Evolutionary conservation across 2,797 vertebrate species (phyloP).

Genomic region (Meriones psammophilus): DNA sequence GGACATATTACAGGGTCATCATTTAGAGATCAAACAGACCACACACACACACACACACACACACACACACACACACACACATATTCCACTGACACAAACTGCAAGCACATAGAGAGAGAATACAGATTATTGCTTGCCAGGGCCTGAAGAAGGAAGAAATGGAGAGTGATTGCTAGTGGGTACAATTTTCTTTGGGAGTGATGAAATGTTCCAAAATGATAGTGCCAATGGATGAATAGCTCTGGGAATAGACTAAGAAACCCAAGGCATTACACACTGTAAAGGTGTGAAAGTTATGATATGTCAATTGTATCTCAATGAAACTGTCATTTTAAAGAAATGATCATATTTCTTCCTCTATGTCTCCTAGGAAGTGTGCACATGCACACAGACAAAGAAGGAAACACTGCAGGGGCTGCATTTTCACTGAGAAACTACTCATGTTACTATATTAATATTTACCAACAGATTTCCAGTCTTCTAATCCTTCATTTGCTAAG

Average conservation of each 20-base stretch:
- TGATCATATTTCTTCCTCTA: background rate
- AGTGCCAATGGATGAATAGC: background rate
- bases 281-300: slow-evolving; percentile 34
- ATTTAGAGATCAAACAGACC: background rate
- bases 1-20: background rate
- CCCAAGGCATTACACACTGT: slow-evolving; percentile 22
- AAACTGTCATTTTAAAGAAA: slow-evolving; percentile 28
- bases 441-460: slow-evolving; percentile 20
- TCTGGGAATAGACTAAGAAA: slow-evolving; percentile 10
- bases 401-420: background rate
- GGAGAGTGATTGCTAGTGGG: slow-evolving; percentile 44
- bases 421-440: slow-evolving; percentile 36
- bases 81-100: slow-evolving; percentile 8
- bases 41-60: background rate
- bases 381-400: background rate
- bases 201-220: slow-evolving; percentile 47
- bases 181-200: slow-evolving; percentile 38
- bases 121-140: slow-evolving; percentile 31
- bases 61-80: too few species aligned
- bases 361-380: background rate
- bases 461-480: slow-evolving; percentile 15
- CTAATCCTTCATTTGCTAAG: slow-evolving; percentile 45
- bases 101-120: slow-evolving; percentile 35
- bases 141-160: background rate
- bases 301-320: slow-evolving; percentile 43